These are phyloP conservation scores for Syngnathus rostellatus DNA, from an alignment of 2,797 vertebrate species.

Conservation along the genomic window DNA sequence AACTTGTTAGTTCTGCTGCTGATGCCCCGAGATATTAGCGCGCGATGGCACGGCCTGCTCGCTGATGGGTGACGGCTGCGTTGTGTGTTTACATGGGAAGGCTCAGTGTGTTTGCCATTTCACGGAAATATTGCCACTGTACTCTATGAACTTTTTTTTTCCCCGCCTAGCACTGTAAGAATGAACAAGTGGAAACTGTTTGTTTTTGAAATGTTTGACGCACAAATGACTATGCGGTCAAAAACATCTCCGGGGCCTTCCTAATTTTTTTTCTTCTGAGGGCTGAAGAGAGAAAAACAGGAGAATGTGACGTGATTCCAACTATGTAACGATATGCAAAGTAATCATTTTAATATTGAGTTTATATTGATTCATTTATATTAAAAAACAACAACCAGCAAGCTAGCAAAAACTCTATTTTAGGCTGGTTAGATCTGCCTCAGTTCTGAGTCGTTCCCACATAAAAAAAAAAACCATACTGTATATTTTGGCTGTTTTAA, in stretches of 20 bases:
- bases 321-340: neutral
- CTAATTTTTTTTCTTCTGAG: neutral
- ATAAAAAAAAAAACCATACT: neutral
- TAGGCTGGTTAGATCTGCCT: neutral
- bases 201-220: neutral
- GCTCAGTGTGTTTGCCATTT: constrained; percentile 1
- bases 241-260: neutral
- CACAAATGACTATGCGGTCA: neutral
- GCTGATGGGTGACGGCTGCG: constrained; percentile 55
- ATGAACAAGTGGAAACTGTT: neutral
- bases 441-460: no score
- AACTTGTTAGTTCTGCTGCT: constrained; percentile 94
- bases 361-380: neutral
- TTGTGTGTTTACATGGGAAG: constrained; percentile 12
- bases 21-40: constrained; percentile 87
- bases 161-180: neutral
- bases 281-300: neutral
- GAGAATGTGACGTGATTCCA: neutral
- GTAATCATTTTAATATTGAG: neutral
- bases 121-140: constrained; percentile 1
- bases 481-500: neutral
- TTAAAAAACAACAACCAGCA: no score
- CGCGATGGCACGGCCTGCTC: constrained; percentile 84
- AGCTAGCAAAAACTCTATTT: neutral
- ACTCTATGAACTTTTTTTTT: constrained; percentile 2